These are phyloP conservation scores for Flexamia atlantica DNA, from an alignment of 2,888 invertebrate genomes.

Conservation along the genomic window DNA sequence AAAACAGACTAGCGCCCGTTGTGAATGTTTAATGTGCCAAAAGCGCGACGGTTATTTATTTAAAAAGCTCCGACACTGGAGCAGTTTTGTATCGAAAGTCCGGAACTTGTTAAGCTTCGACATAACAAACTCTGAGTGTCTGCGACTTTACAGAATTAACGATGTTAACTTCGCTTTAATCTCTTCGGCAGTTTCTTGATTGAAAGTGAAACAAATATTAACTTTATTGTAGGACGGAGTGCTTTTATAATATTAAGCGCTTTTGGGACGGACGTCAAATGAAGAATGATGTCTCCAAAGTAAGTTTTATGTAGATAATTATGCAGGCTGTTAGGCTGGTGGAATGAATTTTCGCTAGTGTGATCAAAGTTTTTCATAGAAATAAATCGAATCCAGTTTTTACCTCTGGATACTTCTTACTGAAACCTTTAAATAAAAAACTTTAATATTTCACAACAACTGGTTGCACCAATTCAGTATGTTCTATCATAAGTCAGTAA, in stretches of 20 bases:
- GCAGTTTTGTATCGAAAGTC: conserved; percentile 12
- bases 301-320: too few relatives aligned
- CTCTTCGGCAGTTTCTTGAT: neutral
- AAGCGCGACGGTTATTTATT: conserved; percentile 12
- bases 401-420: too few relatives aligned
- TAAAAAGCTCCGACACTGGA: conserved; percentile 25
- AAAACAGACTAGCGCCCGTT: neutral
- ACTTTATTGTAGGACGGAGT: too few relatives aligned
- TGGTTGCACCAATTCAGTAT: too few relatives aligned
- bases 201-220: neutral
- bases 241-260: neutral
- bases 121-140: conserved; percentile 30
- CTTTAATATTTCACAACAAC: too few relatives aligned
- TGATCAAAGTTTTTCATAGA: too few relatives aligned
- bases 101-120: conserved; percentile 21
- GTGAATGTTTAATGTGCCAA: conserved; percentile 43
- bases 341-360: too few relatives aligned
- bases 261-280: neutral
- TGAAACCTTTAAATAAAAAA: too few relatives aligned
- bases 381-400: too few relatives aligned
- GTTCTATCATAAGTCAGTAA: too few relatives aligned
- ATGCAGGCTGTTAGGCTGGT: too few relatives aligned
- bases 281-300: neutral
- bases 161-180: conserved; percentile 14
- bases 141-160: conserved; percentile 28